Conservation (phyloP, 2,113 vertebrate species). For the Anoura caudifer region DNA sequence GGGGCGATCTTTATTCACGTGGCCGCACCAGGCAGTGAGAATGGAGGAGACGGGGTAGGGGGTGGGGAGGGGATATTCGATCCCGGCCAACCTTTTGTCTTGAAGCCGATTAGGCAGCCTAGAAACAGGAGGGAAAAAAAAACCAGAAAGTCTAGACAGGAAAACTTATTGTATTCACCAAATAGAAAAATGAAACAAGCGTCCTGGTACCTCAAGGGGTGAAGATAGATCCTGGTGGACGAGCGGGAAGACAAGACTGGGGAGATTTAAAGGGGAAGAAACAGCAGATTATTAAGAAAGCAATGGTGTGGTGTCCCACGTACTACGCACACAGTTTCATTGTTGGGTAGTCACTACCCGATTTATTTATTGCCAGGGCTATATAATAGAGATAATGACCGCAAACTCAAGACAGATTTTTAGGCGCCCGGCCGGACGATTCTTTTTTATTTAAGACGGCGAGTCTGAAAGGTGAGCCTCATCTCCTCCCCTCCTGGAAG, state of each 20-base stretch:
- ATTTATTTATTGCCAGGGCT: slow-evolving; percentile 80
- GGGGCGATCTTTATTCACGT: background rate
- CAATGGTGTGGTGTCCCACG: slow-evolving; percentile 81
- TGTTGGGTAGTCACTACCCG: slow-evolving; percentile 76
- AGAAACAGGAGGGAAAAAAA: slow-evolving; percentile 51
- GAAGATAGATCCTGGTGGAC: slow-evolving; percentile 59
- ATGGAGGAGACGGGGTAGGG: background rate
- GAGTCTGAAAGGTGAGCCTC: slow-evolving; percentile 76
- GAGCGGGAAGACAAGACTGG: slow-evolving; percentile 46
- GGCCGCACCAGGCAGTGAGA: background rate
- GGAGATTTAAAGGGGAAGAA: slow-evolving; percentile 78
- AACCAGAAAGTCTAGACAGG: slow-evolving; percentile 69
- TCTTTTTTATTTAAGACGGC: slow-evolving; percentile 81
- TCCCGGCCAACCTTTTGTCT: slow-evolving; percentile 66
- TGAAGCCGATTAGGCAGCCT: slow-evolving; percentile 17
- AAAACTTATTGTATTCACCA: slow-evolving; percentile 72
- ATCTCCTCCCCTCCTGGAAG: slow-evolving; percentile 71
- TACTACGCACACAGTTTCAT: slow-evolving; percentile 80
- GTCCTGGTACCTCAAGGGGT: slow-evolving; percentile 62
- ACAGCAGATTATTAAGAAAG: slow-evolving; percentile 79
- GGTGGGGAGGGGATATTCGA: slow-evolving; percentile 38
- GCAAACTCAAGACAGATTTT: slow-evolving; percentile 82
- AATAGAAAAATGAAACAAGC: slow-evolving; percentile 67
- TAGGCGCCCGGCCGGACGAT: slow-evolving; percentile 76
- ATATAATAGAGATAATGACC: slow-evolving; percentile 83